These are phyloP conservation scores for Colistium nudipinnis DNA, from an alignment of 2,113 vertebrate species.

Conservation along the genomic window DNA sequence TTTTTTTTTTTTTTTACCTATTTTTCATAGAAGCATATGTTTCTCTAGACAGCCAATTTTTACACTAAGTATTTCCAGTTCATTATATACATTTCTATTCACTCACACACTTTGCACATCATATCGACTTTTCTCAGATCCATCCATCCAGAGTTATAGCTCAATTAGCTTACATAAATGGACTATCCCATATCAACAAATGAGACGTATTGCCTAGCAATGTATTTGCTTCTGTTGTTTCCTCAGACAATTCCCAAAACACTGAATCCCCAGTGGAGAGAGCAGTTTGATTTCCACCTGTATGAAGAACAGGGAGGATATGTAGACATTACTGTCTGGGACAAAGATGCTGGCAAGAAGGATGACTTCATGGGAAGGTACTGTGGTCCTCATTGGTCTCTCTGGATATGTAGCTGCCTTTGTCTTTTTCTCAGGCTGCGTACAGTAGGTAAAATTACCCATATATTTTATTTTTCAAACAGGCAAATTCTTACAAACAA, in stretches of 20 bases:
- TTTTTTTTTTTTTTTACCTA: neutral
- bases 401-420: neutral
- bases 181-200: neutral
- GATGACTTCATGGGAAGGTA: conserved; percentile 99
- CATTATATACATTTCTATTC: no score
- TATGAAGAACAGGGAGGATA: conserved; percentile 94
- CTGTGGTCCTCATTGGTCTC: conserved; percentile 54
- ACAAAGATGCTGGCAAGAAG: conserved; percentile 94
- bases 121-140: no score
- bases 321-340: conserved; percentile 96
- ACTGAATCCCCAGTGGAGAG: conserved; percentile 96
- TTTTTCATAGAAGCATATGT: neutral
- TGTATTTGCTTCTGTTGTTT: conserved; percentile 5
- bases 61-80: no score
- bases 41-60: neutral
- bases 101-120: neutral
- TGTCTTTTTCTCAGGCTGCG: neutral
- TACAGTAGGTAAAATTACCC: neutral
- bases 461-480: neutral
- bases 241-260: conserved; percentile 92
- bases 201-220: neutral
- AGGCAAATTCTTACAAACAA: neutral
- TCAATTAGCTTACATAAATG: neutral
- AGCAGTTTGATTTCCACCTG: conserved; percentile 98
- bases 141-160: no score